Evolutionary conservation across 2,113 vertebrate genomes (phyloP).

Genomic region (Labrus mixtus): DNA sequence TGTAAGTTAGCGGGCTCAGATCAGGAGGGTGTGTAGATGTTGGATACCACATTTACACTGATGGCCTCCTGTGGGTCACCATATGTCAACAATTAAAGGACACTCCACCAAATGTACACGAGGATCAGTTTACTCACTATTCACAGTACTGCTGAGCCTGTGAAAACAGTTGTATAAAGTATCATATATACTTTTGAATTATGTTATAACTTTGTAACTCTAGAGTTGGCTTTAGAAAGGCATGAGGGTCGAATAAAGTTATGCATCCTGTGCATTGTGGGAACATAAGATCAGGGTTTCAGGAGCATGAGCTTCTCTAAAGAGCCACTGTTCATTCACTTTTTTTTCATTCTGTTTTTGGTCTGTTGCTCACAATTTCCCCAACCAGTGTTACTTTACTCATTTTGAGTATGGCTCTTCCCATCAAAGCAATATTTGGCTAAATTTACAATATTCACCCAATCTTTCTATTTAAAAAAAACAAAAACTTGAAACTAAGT

Average conservation of each 20-base stretch:
- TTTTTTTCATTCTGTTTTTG: background rate
- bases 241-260: slow-evolving; percentile 1
- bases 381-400: background rate
- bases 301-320: background rate
- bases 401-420: too few species aligned
- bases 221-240: background rate
- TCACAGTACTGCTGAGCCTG: background rate
- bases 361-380: background rate
- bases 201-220: background rate
- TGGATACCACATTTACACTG: background rate
- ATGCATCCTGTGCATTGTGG: background rate
- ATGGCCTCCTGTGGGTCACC: background rate
- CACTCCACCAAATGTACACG: background rate
- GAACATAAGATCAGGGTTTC: background rate
- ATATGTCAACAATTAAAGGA: background rate
- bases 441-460: too few species aligned
- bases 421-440: too few species aligned
- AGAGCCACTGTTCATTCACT: too few species aligned
- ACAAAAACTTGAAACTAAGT: too few species aligned
- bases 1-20: background rate
- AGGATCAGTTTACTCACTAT: background rate
- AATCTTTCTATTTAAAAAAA: too few species aligned
- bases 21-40: background rate
- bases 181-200: background rate
- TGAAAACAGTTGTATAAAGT: background rate